Evolutionary conservation across 2,113 vertebrate species (phyloP).

Genomic region (Strix uralensis): DNA sequence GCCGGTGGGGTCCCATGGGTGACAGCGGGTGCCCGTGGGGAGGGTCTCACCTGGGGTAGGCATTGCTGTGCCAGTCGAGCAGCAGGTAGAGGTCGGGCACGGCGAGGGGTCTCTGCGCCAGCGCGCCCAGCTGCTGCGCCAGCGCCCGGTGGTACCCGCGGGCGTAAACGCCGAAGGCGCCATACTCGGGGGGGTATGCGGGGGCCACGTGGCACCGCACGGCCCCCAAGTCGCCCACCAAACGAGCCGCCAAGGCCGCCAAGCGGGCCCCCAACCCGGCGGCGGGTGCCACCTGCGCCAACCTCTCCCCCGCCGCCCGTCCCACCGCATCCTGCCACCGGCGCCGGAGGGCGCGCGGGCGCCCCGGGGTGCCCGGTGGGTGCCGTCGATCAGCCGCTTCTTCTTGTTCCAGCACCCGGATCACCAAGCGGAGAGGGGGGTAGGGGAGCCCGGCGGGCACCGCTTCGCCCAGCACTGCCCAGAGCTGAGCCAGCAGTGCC

Average conservation of each 20-base stretch:
- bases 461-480: constrained; percentile 83
- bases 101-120: constrained; percentile 72
- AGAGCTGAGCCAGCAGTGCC: constrained; percentile 87
- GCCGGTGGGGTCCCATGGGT: not conserved
- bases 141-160: constrained; percentile 85
- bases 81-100: constrained; percentile 85
- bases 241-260: constrained; percentile 71
- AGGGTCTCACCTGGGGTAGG: constrained; percentile 81
- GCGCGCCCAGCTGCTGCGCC: constrained; percentile 68
- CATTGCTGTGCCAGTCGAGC: constrained; percentile 88
- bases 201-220: constrained; percentile 81
- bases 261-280: constrained; percentile 68
- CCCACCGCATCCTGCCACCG: constrained; percentile 82
- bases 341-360: constrained; percentile 75
- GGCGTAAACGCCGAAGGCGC: constrained; percentile 82
- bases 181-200: constrained; percentile 81
- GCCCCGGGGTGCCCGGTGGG: constrained; percentile 14
- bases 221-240: constrained; percentile 81
- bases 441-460: constrained; percentile 69
- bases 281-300: constrained; percentile 71
- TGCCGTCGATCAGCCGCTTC: constrained; percentile 75
- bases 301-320: constrained; percentile 67
- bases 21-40: not conserved
- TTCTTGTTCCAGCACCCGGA: constrained; percentile 87
- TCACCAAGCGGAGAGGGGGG: constrained; percentile 78